These are phyloP conservation scores for Holothuria leucospilota DNA, from an alignment of 53 echinoderm and acorn worm genomes.

Conservation along the genomic window DNA sequence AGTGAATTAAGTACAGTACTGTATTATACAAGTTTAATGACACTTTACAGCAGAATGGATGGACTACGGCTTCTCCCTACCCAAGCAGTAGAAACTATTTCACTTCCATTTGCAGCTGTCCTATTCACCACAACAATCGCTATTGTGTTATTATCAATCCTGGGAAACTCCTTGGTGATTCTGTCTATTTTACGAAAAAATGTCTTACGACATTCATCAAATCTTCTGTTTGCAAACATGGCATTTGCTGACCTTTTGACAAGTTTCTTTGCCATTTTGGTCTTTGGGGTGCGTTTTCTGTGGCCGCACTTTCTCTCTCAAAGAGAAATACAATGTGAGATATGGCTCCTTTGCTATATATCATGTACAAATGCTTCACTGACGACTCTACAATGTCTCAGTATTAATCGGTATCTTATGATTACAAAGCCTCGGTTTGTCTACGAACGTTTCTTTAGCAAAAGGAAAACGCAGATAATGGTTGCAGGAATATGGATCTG, in stretches of 20 bases:
- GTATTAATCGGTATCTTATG: constrained; percentile 13
- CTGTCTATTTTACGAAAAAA: constrained; percentile 1
- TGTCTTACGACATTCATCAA: constrained; percentile 17
- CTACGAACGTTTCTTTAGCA: constrained; percentile 39
- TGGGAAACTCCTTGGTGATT: constrained; percentile 18
- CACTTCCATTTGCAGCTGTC: too few relatives aligned
- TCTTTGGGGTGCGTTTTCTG: background rate
- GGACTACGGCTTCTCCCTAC: too few relatives aligned
- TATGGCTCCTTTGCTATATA: background rate
- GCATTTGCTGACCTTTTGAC: constrained; percentile 23
- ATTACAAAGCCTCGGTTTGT: constrained; percentile 31
- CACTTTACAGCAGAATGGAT: too few relatives aligned
- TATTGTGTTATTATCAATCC: background rate
- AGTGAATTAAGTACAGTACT: too few relatives aligned
- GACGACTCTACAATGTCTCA: constrained; percentile 30
- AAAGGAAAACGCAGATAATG: constrained; percentile 3
- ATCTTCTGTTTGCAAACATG: constrained; percentile 27
- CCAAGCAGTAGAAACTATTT: too few relatives aligned
- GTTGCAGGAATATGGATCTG: constrained; percentile 17
- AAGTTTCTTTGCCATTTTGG: background rate
- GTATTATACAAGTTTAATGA: too few relatives aligned
- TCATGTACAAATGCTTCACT: constrained; percentile 6
- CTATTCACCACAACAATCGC: background rate
- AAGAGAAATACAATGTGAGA: background rate
- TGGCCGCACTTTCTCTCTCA: constrained; percentile 3